phyloP scores from a whole-genome alignment of 2,113 vertebrate species.

The Anoura caudifer region DNA sequence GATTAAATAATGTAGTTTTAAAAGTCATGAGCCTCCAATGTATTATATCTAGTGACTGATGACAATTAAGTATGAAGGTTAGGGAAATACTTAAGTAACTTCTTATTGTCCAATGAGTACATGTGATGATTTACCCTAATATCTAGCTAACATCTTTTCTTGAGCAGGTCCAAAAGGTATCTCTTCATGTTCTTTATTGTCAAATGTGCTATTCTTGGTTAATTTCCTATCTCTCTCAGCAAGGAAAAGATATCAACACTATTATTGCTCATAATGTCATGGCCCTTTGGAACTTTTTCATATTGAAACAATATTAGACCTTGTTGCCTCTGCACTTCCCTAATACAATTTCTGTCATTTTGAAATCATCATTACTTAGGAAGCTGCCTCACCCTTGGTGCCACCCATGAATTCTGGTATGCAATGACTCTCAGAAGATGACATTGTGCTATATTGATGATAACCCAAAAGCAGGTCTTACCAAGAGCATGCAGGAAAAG shows the following conservation, averaged over 20 bases:
- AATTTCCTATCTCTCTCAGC: background rate
- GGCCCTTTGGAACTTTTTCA: background rate
- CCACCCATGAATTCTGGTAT: background rate
- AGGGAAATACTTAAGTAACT: background rate
- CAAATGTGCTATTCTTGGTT: background rate
- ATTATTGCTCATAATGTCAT: background rate
- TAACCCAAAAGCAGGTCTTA: slow-evolving; percentile 1
- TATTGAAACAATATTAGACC: background rate
- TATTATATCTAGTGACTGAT: background rate
- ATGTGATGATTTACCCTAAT: background rate
- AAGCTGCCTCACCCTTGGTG: background rate
- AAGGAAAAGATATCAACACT: background rate
- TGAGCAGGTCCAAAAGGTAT: background rate
- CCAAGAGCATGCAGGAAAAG: background rate
- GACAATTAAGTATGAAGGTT: background rate
- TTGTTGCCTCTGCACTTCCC: background rate
- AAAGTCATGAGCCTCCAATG: background rate
- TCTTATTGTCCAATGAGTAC: background rate
- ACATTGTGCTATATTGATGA: background rate
- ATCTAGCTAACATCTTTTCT: background rate
- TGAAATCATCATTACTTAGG: background rate
- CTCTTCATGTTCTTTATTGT: background rate
- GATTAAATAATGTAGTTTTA: background rate
- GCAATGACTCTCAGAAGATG: background rate
- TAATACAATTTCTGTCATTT: background rate